Percentiles rank a stretch among this genome's conserved stretches.
Conservation (phyloP, 2,888 invertebrate genomes). For the Chalcis sispes region DNA sequence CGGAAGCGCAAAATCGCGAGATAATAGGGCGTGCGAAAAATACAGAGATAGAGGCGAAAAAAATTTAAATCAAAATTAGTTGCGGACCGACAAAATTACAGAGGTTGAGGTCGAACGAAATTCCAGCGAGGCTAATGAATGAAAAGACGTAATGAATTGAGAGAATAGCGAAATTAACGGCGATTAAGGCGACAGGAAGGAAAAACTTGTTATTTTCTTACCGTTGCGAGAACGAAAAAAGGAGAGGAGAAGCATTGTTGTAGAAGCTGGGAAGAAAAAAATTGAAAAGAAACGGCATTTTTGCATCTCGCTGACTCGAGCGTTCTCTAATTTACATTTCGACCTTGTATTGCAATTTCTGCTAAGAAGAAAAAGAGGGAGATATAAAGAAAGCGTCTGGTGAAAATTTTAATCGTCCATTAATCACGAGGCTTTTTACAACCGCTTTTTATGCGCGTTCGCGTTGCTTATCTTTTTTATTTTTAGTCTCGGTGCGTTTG, state of each 20-base stretch:
- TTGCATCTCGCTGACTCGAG: constrained; percentile 1
- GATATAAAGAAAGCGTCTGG: too few relatives aligned
- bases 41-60: not conserved
- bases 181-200: constrained; percentile 18
- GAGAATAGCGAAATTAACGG: constrained; percentile 47
- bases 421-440: too few relatives aligned
- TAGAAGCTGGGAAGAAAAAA: constrained; percentile 2
- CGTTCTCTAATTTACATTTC: constrained; percentile 40
- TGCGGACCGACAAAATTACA: not conserved
- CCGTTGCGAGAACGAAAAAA: too few relatives aligned
- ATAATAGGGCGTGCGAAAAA: constrained; percentile 10
- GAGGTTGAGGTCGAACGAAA: constrained; percentile 7
- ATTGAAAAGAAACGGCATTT: not conserved
- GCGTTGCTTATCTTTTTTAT: not conserved
- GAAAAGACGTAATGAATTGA: constrained; percentile 48
- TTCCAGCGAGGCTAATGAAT: constrained; percentile 25
- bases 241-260: not conserved
- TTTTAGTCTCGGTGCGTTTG: not conserved
- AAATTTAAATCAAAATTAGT: constrained; percentile 50
- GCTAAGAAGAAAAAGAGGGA: not conserved
- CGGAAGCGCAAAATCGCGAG: too few relatives aligned
- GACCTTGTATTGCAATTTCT: not conserved
- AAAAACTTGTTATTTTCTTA: constrained; percentile 17
- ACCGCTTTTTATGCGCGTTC: too few relatives aligned
- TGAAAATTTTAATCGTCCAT: not conserved